Evolutionary conservation across 2,888 invertebrate genomes (phyloP).

Genomic region (Gnatocerus cornutus): DNA sequence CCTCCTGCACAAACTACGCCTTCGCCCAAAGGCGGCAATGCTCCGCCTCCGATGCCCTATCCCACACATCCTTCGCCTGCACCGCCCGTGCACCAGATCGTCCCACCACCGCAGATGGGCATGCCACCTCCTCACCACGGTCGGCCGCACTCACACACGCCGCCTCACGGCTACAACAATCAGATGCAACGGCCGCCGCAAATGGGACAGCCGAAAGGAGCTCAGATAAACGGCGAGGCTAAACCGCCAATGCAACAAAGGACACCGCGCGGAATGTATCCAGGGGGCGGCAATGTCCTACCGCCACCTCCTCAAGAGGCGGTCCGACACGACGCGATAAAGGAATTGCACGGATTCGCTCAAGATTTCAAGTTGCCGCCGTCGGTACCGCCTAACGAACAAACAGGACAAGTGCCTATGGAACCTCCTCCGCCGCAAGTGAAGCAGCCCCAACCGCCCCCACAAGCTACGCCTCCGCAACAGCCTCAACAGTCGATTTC

Average conservation of each 20-base stretch:
- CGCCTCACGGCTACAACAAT: conserved; percentile 55
- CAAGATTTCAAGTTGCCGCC: conserved; percentile 82
- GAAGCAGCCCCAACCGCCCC: conserved; percentile 52
- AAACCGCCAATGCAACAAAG: conserved; percentile 59
- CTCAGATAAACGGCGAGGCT: conserved; percentile 65
- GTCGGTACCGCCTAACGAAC: conserved; percentile 56
- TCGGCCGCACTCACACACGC: conserved; percentile 59
- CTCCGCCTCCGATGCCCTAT: conserved; percentile 58
- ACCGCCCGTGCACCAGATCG: conserved; percentile 57
- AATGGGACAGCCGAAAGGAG: conserved; percentile 70
- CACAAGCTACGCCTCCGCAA: conserved; percentile 60
- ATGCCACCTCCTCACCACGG: conserved; percentile 50
- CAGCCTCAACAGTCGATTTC: conserved; percentile 62
- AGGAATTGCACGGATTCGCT: conserved; percentile 85
- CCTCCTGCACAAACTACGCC: conserved; percentile 71
- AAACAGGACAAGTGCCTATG: conserved; percentile 52
- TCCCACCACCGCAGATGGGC: conserved; percentile 50
- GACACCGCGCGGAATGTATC: conserved; percentile 63
- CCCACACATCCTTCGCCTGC: conserved; percentile 54
- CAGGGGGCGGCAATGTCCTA: conserved; percentile 55
- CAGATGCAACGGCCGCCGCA: conserved; percentile 68
- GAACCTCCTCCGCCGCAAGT: conserved; percentile 45
- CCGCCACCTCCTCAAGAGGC: conserved; percentile 68
- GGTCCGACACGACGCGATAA: conserved; percentile 50
- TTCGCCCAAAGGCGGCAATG: conserved; percentile 62